phyloP scores from a whole-genome alignment of 2,113 vertebrate genomes.

The Paracanthobrama guichenoti region DNA sequence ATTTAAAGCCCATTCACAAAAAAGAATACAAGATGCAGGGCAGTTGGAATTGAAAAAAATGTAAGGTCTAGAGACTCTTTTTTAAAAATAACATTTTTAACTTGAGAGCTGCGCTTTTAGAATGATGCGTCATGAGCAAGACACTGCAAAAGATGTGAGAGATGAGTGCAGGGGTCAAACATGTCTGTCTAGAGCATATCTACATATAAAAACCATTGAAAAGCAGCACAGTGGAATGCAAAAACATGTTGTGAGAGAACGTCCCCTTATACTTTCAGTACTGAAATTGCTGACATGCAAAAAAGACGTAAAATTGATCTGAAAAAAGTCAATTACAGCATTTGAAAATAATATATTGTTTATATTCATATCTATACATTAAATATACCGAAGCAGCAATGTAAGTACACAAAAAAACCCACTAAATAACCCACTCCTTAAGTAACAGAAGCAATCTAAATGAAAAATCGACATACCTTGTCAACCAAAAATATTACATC shows the following conservation, averaged over 20 bases:
- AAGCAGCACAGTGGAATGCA: not conserved
- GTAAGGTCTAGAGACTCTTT: not conserved
- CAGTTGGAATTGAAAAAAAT: not conserved
- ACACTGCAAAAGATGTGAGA: not conserved
- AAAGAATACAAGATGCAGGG: not conserved
- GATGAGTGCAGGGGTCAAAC: not conserved
- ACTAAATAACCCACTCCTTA: not conserved
- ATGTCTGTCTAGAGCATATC: not conserved
- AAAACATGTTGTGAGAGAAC: not conserved
- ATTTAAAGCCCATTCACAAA: not conserved
- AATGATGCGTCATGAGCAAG: not conserved
- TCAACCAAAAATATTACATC: not conserved
- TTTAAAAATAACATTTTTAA: not conserved
- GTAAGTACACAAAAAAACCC: not conserved
- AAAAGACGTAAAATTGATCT: not conserved
- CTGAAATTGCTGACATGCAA: not conserved
- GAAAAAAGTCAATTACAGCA: not conserved
- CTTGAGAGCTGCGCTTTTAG: not conserved
- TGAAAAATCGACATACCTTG: slow-evolving; percentile 4
- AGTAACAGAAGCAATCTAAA: not conserved
- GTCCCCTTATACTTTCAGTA: not conserved
- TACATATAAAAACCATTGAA: not conserved
- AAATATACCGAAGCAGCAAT: not conserved
- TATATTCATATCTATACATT: too few species aligned
- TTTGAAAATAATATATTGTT: not conserved